phyloP scores from a whole-genome alignment of 2,888 invertebrate genomes.

The Athalia rosae region DNA sequence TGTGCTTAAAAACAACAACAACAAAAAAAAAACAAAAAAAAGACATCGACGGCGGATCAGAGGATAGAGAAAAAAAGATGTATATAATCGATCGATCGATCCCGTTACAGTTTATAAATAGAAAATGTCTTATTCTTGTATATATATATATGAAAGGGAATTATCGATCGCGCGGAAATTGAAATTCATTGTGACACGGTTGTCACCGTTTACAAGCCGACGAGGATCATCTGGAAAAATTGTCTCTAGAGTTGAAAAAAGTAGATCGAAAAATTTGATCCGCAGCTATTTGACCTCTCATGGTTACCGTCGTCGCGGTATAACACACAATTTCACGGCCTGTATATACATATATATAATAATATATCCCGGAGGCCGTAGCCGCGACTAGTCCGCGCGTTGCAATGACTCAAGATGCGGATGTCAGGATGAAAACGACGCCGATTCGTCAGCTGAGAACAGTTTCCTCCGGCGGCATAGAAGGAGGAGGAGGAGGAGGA shows the following conservation, averaged over 20 bases:
- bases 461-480: neutral
- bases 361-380: neutral
- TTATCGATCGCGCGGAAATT: neutral
- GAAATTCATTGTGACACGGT: neutral
- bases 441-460: constrained; percentile 10
- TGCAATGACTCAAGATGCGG: constrained; percentile 27
- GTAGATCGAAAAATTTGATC: constrained; percentile 34
- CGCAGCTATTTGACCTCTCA: constrained; percentile 46
- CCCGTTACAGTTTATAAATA: no score
- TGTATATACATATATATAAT: neutral
- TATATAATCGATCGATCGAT: no score
- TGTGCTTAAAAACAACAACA: no score
- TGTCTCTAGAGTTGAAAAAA: neutral
- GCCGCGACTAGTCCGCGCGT: neutral
- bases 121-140: no score
- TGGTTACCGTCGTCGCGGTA: constrained; percentile 29
- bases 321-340: constrained; percentile 49
- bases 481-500: neutral
- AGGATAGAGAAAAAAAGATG: no score
- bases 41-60: no score
- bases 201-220: no score
- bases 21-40: no score
- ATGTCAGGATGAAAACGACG: constrained; percentile 32
- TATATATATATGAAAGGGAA: no score
- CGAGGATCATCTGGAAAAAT: neutral